phyloP scores from a whole-genome alignment of 2,797 vertebrate genomes.

The Denticeps clupeoides region DNA sequence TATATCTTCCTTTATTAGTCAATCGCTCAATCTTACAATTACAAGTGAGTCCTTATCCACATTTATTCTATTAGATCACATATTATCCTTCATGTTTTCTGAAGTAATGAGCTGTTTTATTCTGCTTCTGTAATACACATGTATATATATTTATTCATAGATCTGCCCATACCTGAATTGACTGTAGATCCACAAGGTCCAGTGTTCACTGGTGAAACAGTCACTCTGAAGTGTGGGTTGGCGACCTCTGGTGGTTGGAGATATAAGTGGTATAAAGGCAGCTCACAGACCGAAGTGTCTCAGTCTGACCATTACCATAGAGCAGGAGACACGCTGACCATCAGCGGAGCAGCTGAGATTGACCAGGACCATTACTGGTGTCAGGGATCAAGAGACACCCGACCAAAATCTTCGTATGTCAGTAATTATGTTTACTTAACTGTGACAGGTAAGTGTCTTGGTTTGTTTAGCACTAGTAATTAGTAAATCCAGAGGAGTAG shows the following conservation, averaged over 20 bases:
- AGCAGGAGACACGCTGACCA: background rate
- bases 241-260: background rate
- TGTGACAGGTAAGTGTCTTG: too few species aligned
- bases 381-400: background rate
- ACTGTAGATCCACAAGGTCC: background rate
- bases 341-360: background rate
- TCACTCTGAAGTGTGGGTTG: constrained; percentile 11
- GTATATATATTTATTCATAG: background rate
- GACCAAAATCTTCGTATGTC: background rate
- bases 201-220: background rate
- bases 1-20: too few species aligned
- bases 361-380: background rate
- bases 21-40: too few species aligned
- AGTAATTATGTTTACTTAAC: too few species aligned
- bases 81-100: too few species aligned
- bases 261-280: constrained; percentile 1
- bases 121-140: background rate
- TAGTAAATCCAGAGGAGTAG: too few species aligned
- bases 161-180: background rate
- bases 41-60: too few species aligned
- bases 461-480: too few species aligned
- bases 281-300: background rate
- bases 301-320: too few species aligned
- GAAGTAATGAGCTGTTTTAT: background rate
- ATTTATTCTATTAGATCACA: too few species aligned